phyloP scores from a whole-genome alignment of 2,888 invertebrate species.

The Acrobeloides nanus region DNA sequence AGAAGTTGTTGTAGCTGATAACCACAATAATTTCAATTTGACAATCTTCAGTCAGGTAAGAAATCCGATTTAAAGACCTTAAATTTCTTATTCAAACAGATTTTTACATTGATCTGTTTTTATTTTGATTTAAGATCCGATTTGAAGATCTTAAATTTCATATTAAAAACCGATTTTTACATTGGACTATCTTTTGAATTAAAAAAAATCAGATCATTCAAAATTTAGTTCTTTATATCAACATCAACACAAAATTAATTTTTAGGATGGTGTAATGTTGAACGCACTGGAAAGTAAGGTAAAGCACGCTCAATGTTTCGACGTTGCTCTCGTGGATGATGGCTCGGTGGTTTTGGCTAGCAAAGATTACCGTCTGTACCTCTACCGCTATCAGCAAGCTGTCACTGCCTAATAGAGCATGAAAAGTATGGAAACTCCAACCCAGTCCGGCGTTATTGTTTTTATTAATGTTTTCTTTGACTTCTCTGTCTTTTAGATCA shows the following conservation, averaged over 20 bases:
- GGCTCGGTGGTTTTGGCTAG: slow-evolving; percentile 95
- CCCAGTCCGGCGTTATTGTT: too few species aligned
- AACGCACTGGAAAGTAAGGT: slow-evolving; percentile 96
- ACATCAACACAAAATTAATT: background rate
- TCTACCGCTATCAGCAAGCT: slow-evolving; percentile 80
- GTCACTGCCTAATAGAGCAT: background rate
- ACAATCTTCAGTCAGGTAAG: slow-evolving; percentile 86
- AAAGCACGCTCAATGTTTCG: slow-evolving; percentile 99
- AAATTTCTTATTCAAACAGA: background rate
- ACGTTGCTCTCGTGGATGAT: slow-evolving; percentile 96
- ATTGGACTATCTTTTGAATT: too few species aligned
- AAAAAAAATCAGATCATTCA: too few species aligned
- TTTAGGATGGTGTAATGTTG: slow-evolving; percentile 83
- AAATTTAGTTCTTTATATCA: too few species aligned
- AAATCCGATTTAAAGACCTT: background rate
- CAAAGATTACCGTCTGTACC: slow-evolving; percentile 97
- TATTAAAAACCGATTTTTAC: background rate
- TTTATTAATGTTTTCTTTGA: too few species aligned
- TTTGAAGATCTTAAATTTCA: background rate
- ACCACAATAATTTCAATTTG: slow-evolving; percentile 98
- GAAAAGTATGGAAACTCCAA: too few species aligned
- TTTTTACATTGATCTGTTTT: too few species aligned
- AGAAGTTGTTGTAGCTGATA: slow-evolving; percentile 95
- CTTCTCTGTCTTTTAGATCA: too few species aligned
- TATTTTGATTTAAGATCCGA: too few species aligned